phyloP scores from a whole-genome alignment of 2,888 invertebrate genomes.

The Hypsopygia costalis region DNA sequence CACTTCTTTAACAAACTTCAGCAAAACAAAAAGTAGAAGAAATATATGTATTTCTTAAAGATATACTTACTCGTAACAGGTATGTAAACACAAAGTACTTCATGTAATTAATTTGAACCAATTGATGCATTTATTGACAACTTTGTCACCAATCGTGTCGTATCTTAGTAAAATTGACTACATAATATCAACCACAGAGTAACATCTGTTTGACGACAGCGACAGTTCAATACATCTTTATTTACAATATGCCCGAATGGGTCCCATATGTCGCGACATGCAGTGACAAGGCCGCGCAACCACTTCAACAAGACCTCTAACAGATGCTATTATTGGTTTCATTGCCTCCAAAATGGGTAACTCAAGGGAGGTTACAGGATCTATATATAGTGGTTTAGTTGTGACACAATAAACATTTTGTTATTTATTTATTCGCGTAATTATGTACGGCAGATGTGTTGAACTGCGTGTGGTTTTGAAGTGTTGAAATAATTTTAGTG shows the following conservation, averaged over 20 bases:
- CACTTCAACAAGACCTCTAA: slow-evolving; percentile 28
- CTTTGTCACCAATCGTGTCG: not conserved
- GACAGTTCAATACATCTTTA: slow-evolving; percentile 54
- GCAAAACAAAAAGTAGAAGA: too few species aligned
- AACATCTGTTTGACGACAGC: slow-evolving; percentile 9
- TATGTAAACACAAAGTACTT: too few species aligned
- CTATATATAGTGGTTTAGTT: slow-evolving; percentile 19
- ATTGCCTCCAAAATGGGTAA: not conserved
- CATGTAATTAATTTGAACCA: too few species aligned
- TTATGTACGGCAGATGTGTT: slow-evolving; percentile 66
- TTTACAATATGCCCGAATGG: slow-evolving; percentile 71
- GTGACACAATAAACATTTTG: slow-evolving; percentile 70
- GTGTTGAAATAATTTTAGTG: not conserved
- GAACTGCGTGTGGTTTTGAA: not conserved
- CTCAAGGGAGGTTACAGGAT: not conserved
- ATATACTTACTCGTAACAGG: too few species aligned
- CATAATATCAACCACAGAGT: not conserved
- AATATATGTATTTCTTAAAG: too few species aligned
- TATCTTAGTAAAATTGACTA: not conserved
- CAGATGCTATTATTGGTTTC: not conserved
- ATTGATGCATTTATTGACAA: slow-evolving; percentile 18
- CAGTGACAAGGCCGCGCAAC: slow-evolving; percentile 66
- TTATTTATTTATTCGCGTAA: slow-evolving; percentile 68
- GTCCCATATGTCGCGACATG: slow-evolving; percentile 63
- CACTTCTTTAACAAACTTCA: too few species aligned